These are phyloP conservation scores for Drosophila kepulauana DNA, from an alignment of 1,140 invertebrate species.

Conservation along the genomic window DNA sequence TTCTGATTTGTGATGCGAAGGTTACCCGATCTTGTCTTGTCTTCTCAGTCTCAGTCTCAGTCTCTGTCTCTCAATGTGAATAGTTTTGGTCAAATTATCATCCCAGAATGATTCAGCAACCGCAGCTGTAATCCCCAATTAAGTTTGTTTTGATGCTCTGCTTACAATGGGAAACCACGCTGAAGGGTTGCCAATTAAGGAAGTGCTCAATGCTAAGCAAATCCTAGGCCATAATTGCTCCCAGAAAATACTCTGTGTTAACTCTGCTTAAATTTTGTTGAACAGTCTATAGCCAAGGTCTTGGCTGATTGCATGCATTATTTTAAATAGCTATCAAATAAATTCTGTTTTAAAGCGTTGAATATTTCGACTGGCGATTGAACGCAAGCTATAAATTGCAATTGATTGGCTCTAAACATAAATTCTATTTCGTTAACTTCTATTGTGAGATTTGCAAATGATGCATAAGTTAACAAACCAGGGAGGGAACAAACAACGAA, in stretches of 20 bases:
- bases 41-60: background rate
- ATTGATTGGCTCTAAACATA: too few relatives aligned
- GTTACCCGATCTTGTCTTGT: conserved; percentile 31
- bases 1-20: conserved; percentile 34
- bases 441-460: too few relatives aligned
- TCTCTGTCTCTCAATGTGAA: conserved; percentile 17
- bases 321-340: background rate
- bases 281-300: background rate
- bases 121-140: conserved; percentile 34
- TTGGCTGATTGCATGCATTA: background rate
- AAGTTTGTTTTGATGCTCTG: conserved; percentile 14
- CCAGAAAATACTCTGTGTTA: background rate
- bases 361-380: background rate
- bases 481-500: too few relatives aligned
- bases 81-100: conserved; percentile 5
- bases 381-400: too few relatives aligned
- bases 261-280: background rate
- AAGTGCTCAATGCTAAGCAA: conserved; percentile 35
- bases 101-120: conserved; percentile 36
- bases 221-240: conserved; percentile 7
- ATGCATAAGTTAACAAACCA: too few relatives aligned
- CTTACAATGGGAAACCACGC: conserved; percentile 15
- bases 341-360: background rate
- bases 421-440: too few relatives aligned
- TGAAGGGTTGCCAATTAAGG: conserved; percentile 20